Evolutionary conservation across 1,140 invertebrate genomes (phyloP), one percentile per base, ranked within the genome.

Genomic region (Micrasema minimum): DNA sequence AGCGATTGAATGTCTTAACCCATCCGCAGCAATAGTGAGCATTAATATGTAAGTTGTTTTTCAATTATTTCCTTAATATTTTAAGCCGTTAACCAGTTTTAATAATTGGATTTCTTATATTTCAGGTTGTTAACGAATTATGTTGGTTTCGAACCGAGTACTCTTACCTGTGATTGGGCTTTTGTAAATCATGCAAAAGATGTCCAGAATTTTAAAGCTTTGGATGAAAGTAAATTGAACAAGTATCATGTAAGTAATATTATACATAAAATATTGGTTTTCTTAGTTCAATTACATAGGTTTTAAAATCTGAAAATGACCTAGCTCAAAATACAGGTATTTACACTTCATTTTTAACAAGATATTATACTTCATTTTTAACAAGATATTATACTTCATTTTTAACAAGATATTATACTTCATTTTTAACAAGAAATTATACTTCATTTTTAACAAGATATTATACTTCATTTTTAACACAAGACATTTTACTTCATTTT

Each of bases 71-170:
- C n/a, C 4, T 3, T 14, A 12, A 16, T 14, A 45, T 45, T 14
- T 45, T 45, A n/a, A 45, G 0, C 10, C 10, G n/a, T 7, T 6
- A 22, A 20, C 16, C 9, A 16, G 7, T 16, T 16, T 10, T 16
- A 5, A 26, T 35, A 10, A 55, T 12, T 31, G 4, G 0, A 35
- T n/a, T 31, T 35, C 22, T 11, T 31, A 14, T 1, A n/a, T 55
- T 55, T 31, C 14, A 68, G 66, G 51, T 57, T 68, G 7, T 38
- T 68, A n/a, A 68, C 16, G n/a, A 68, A 45, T 38, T 68, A 57
- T n/a, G 37, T 68, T 2, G 66, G 66, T 43, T 68, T 59, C 22
- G 37, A 23, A 11, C 43, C 38, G 11, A 23, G 43, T 18, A 14
- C 0, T 26, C n/a, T 69, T 10, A n/a, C 31, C 35, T 59, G 53